phyloP scores from a whole-genome alignment of 2,797 vertebrate species.

The Spinus pinus region DNA sequence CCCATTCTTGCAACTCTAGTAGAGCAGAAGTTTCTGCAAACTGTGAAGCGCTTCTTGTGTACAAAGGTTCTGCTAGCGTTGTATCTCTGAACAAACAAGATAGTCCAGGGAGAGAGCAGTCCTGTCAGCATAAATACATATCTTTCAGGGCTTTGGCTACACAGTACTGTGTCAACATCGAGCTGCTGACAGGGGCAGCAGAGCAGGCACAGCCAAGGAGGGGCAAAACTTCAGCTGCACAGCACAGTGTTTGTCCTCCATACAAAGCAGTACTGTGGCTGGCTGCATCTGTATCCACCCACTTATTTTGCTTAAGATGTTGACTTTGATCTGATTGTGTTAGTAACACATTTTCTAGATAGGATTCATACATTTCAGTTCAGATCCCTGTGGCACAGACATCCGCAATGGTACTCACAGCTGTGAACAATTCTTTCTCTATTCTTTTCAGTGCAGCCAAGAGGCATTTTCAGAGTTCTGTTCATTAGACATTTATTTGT shows the following conservation, averaged over 20 bases:
- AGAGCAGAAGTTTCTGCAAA: neutral
- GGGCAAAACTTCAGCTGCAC: neutral
- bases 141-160: neutral
- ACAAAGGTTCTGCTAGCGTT: neutral
- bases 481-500: neutral
- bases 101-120: neutral
- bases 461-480: neutral
- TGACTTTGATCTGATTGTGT: neutral
- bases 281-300: neutral
- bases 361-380: neutral
- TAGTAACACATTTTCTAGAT: neutral
- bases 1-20: neutral
- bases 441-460: neutral
- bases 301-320: neutral
- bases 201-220: neutral
- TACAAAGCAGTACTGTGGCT: neutral
- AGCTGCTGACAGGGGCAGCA: neutral
- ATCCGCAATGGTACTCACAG: neutral
- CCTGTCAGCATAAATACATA: neutral
- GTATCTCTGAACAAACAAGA: neutral
- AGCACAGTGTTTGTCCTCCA: neutral
- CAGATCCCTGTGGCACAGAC: neutral
- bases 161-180: neutral
- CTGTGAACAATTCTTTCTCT: neutral
- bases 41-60: rapidly evolving